Percentiles rank a stretch among this genome's conserved stretches.
Evolutionary conservation across 2,797 vertebrate genomes (phyloP).

Genomic region (Rhadinocentrus ornatus): DNA sequence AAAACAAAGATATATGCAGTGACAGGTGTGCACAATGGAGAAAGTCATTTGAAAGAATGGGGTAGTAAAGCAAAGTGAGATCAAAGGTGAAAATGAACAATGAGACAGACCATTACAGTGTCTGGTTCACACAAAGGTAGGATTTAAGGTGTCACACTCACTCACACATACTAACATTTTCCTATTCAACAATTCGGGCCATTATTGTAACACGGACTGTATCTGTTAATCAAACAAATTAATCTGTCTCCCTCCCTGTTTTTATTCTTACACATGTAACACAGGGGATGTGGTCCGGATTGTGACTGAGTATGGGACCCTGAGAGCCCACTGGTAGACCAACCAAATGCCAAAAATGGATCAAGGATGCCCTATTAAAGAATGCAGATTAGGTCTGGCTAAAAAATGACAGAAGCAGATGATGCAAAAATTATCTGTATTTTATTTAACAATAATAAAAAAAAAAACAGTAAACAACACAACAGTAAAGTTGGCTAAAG

Average conservation of each 20-base stretch:
- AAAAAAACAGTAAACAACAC: too few relatives aligned
- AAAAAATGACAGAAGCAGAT: too few relatives aligned
- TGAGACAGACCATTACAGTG: constrained; percentile 37
- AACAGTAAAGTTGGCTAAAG: too few relatives aligned
- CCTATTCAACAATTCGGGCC: constrained; percentile 6
- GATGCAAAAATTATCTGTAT: too few relatives aligned
- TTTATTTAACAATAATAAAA: too few relatives aligned
- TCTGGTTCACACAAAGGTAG: constrained; percentile 17
- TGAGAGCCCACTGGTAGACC: too few relatives aligned
- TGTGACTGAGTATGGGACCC: too few relatives aligned
- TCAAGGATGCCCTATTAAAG: too few relatives aligned
- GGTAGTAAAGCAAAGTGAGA: constrained; percentile 58
- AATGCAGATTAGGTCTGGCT: too few relatives aligned
- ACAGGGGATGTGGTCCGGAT: too few relatives aligned
- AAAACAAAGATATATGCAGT: constrained; percentile 14
- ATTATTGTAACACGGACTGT: not conserved
- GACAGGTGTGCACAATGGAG: constrained; percentile 31
- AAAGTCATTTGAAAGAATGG: constrained; percentile 43
- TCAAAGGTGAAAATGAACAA: constrained; percentile 60
- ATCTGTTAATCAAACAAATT: constrained; percentile 2
- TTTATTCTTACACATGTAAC: too few relatives aligned
- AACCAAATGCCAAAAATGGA: too few relatives aligned
- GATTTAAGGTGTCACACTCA: constrained; percentile 31
- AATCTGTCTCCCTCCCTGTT: not conserved
- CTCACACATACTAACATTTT: constrained; percentile 8